Evolutionary conservation across 2,888 invertebrate species (phyloP), one percentile per base, ranked within the genome.

Genomic region (Poecilobothrus nobilitatus): DNA sequence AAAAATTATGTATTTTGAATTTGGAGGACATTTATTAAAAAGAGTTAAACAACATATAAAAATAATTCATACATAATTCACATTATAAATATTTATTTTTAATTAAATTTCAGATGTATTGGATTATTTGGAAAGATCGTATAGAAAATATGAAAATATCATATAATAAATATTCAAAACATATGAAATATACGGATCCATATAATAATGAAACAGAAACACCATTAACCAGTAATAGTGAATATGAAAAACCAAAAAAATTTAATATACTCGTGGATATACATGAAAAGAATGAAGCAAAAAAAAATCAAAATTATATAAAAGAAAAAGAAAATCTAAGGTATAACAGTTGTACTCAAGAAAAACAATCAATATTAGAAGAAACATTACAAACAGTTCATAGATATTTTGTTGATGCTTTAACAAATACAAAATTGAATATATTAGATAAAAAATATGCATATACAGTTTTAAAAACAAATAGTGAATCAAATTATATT

Each of bases 1-100:
- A 3, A 77, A 81, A 70, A 81, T 84, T 0, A 82, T 84, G 74
- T 89, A 88, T 79, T 91, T 88, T 78, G 90, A 91, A 78, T 82
- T 91, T 70, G 88, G 87, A 1, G 87, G 86, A 2, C 84, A 85
- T 72, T 79, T 84, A 9, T 85, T 85, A 70, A 84, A 84, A 74
- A 83, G 84, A 76, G 87, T 87, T n/a, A n/a, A n/a, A n/a, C n/a
- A n/a, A n/a, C n/a, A n/a, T n/a, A n/a, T n/a, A n/a, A n/a, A n/a
- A n/a, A n/a, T n/a, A n/a, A n/a, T n/a, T n/a, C n/a, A n/a, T n/a
- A n/a, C n/a, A n/a, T n/a, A 80, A 75, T 77, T 71, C 3, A 20
- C 53, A 21, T 53, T 5, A n/a, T 1, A 53, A 53, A 5, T 53
- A 53, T n/a, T 53, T 18, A 53, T n/a, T 18, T 53, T 3, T 53